These are phyloP conservation scores for Cantharis flavilabris DNA, from an alignment of 2,888 invertebrate species.

Conservation along the genomic window DNA sequence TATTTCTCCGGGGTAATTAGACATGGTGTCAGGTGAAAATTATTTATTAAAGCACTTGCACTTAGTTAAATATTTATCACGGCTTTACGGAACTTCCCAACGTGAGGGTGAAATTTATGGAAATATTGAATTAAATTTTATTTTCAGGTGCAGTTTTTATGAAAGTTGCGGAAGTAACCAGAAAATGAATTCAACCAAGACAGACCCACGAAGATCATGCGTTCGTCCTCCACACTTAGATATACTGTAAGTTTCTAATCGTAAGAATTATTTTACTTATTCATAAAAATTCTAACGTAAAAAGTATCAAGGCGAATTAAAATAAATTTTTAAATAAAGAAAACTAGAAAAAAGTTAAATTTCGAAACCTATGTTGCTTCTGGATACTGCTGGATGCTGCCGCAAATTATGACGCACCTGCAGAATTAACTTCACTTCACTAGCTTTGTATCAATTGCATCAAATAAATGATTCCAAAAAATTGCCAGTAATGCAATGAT, in stretches of 20 bases:
- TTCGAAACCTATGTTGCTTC: no score
- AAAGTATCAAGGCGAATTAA: no score
- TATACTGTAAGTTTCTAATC: conserved; percentile 37
- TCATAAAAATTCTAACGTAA: no score
- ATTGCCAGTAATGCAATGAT: neutral
- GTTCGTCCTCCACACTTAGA: conserved; percentile 41
- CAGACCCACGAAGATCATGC: conserved; percentile 40
- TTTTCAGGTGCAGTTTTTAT: conserved; percentile 5
- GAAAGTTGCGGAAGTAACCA: conserved; percentile 2
- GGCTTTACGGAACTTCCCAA: neutral
- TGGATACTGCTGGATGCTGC: no score
- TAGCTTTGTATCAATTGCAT: no score
- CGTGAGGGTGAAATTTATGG: neutral
- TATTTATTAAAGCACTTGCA: neutral
- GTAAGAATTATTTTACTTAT: no score
- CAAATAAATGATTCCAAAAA: no score
- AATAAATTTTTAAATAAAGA: no score
- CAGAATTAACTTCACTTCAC: no score
- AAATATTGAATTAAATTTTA: neutral
- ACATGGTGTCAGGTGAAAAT: neutral
- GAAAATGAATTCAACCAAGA: conserved; percentile 47
- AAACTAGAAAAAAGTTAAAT: no score
- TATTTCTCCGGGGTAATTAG: neutral
- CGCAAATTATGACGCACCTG: no score
- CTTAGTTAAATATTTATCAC: neutral